These are phyloP conservation scores for Halocynthia roretzi DNA, from an alignment of 23 tunicate genomes.

Conservation along the genomic window DNA sequence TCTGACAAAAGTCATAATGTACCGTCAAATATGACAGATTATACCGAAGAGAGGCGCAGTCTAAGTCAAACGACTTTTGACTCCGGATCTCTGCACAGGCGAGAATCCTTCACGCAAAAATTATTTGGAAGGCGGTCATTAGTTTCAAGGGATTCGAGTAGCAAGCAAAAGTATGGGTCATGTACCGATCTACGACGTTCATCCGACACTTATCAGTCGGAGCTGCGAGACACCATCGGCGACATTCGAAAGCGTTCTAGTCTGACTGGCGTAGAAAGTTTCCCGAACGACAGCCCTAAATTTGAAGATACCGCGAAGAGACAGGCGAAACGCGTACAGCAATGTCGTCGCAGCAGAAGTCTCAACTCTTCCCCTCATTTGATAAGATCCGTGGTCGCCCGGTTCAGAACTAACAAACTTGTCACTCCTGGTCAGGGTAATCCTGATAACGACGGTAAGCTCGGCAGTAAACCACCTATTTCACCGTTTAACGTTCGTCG, in stretches of 20 bases:
- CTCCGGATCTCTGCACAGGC: too few relatives aligned
- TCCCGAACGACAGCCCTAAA: not conserved
- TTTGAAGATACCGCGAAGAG: not conserved
- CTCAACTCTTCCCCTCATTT: constrained; percentile 63
- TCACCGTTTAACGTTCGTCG: not conserved
- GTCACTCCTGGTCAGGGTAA: constrained; percentile 21
- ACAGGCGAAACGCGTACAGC: constrained; percentile 10
- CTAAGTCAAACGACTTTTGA: too few relatives aligned
- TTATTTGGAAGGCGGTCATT: too few relatives aligned
- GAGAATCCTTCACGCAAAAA: too few relatives aligned
- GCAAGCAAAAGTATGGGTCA: not conserved
- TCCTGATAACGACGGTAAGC: constrained; percentile 36
- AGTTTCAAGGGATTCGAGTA: not conserved
- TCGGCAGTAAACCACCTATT: constrained; percentile 31
- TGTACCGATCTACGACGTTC: too few relatives aligned
- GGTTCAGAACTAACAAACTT: constrained; percentile 7
- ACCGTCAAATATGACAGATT: constrained; percentile 15
- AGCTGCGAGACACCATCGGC: constrained; percentile 8
- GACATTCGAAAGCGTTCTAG: not conserved
- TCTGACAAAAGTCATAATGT: constrained; percentile 57
- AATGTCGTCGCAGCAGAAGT: constrained; percentile 60
- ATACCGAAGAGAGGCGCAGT: too few relatives aligned
- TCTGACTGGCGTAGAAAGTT: not conserved
- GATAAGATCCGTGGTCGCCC: constrained; percentile 25
- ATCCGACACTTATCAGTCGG: not conserved